Conservation (phyloP, 1,140 invertebrate species). For the Mamestra configurata region DNA sequence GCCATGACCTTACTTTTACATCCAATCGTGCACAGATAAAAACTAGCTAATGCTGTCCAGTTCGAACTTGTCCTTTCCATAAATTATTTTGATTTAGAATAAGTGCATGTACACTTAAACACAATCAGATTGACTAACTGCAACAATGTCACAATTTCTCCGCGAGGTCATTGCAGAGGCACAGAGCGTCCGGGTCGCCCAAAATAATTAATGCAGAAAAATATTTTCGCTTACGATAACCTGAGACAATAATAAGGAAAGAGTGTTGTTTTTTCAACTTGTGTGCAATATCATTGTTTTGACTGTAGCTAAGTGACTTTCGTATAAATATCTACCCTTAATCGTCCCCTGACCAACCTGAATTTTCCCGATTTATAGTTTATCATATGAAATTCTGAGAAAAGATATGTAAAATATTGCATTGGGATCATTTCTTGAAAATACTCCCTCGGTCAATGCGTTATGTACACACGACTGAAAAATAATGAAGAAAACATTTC, state of each 20-base stretch:
- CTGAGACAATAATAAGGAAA: not conserved
- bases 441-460: no score
- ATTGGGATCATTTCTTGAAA: no score
- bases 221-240: conserved; percentile 29
- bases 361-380: not conserved
- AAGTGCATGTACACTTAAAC: not conserved
- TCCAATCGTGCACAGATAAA: no score
- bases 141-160: conserved; percentile 24
- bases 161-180: not conserved
- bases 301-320: not conserved
- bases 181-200: not conserved
- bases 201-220: conserved; percentile 14
- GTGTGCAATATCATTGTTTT: not conserved
- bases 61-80: no score
- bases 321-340: not conserved
- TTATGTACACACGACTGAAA: no score
- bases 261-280: not conserved
- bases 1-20: no score
- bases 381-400: no score
- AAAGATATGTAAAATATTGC: no score
- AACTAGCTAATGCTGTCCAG: no score
- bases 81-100: not conserved
- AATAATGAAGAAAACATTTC: no score
- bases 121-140: not conserved
- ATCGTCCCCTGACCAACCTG: not conserved